Percentiles rank a stretch among this genome's conserved stretches.
phyloP scores from a whole-genome alignment of 2,888 invertebrate genomes.

The Andrena minutula region DNA sequence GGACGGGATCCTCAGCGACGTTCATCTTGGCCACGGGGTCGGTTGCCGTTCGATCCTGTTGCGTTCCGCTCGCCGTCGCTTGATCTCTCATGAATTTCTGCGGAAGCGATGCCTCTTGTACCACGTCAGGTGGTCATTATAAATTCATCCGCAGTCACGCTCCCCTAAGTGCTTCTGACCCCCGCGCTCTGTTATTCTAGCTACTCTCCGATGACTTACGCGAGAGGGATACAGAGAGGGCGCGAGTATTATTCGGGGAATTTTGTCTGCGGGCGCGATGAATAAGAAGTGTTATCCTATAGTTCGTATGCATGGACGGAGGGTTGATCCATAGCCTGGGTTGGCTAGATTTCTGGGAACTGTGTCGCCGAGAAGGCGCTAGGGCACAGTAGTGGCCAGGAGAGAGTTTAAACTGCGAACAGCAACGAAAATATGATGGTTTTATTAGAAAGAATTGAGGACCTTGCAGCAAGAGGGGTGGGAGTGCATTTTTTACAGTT shows the following conservation, averaged over 20 bases:
- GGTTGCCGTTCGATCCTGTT: conserved; percentile 28
- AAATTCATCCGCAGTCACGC: conserved; percentile 64
- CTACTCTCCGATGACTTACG: conserved; percentile 44
- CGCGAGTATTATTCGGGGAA: background rate
- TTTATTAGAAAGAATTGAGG: too few species aligned
- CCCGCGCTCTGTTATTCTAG: conserved; percentile 53
- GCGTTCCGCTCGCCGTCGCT: conserved; percentile 37
- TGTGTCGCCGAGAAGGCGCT: too few species aligned
- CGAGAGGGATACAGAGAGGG: conserved; percentile 19
- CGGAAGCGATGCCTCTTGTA: conserved; percentile 55
- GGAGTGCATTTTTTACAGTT: too few species aligned
- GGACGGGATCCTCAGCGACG: conserved; percentile 7
- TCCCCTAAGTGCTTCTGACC: conserved; percentile 56
- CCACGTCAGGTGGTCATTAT: conserved; percentile 57
- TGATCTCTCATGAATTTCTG: conserved; percentile 54
- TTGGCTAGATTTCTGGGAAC: background rate
- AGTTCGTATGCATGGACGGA: background rate
- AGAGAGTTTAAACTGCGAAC: too few species aligned
- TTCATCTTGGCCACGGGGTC: conserved; percentile 13
- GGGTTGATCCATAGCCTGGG: conserved; percentile 12
- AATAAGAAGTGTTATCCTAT: background rate
- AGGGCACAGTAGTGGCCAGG: too few species aligned
- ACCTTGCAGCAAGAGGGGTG: too few species aligned
- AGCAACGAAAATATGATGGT: too few species aligned
- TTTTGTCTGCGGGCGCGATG: conserved; percentile 23